Percentiles rank a stretch among this genome's conserved stretches.
Conservation (phyloP, 2,113 vertebrate genomes). For the Paramisgurnus dabryanus region DNA sequence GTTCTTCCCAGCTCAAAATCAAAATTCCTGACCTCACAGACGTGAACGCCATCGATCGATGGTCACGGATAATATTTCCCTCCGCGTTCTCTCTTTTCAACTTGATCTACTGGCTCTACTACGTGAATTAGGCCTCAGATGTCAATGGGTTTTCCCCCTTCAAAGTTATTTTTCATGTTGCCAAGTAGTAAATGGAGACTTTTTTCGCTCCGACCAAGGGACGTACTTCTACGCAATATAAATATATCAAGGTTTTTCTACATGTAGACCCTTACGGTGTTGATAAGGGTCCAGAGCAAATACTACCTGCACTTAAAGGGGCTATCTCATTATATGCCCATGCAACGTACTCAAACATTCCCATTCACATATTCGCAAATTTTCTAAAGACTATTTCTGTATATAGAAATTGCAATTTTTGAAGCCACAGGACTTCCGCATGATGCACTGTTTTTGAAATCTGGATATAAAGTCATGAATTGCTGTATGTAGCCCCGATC, state of each 20-base stretch:
- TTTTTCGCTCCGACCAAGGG: constrained; percentile 21
- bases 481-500: constrained; percentile 11
- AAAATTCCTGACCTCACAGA: constrained; percentile 98
- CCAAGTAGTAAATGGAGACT: constrained; percentile 49
- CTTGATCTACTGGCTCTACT: constrained; percentile 98
- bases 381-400: constrained; percentile 60
- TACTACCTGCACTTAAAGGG: constrained; percentile 40
- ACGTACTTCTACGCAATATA: constrained; percentile 44
- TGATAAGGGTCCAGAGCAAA: constrained; percentile 34
- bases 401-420: constrained; percentile 62
- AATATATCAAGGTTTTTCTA: constrained; percentile 53
- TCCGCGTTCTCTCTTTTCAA: constrained; percentile 96
- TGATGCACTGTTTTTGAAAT: constrained; percentile 41
- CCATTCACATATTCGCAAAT: constrained; percentile 40
- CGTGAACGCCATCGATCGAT: constrained; percentile 96
- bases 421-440: constrained; percentile 71
- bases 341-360: constrained; percentile 4
- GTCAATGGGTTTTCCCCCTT: constrained; percentile 29
- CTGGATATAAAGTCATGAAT: constrained; percentile 7
- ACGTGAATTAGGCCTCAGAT: constrained; percentile 87
- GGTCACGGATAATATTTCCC: constrained; percentile 96
- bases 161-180: constrained; percentile 41
- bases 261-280: constrained; percentile 40
- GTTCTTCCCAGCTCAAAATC: constrained; percentile 94
- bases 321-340: not conserved